Conservation (phyloP, 2,797 vertebrate species). For the Zonotrichia albicollis region DNA sequence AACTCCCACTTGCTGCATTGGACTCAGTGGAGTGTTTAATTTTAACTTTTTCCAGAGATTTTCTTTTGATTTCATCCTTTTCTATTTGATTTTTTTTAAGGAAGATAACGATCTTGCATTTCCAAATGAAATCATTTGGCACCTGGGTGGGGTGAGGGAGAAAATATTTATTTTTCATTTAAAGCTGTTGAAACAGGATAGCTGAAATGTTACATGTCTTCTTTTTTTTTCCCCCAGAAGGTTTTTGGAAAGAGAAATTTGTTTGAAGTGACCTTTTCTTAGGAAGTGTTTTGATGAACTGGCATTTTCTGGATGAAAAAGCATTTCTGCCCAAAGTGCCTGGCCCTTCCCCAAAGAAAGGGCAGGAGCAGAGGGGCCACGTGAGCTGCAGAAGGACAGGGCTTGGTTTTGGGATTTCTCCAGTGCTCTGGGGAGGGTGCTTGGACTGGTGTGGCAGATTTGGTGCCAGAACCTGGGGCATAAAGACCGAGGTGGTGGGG, state of each 20-base stretch:
- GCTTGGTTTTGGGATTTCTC: background rate
- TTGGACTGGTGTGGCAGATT: background rate
- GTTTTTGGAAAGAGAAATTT: slow-evolving; percentile 41
- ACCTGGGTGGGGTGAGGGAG: background rate
- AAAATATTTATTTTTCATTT: slow-evolving; percentile 38
- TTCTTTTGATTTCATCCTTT: slow-evolving; percentile 32
- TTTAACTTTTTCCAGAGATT: slow-evolving; percentile 45
- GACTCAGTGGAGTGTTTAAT: background rate
- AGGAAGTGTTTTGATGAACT: slow-evolving; percentile 35
- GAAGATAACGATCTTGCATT: slow-evolving; percentile 33
- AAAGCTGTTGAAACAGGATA: slow-evolving; percentile 30
- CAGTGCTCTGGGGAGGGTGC: background rate
- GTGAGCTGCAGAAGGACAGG: background rate
- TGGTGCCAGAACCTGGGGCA: rapidly evolving
- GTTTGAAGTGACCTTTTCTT: slow-evolving; percentile 53
- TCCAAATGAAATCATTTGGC: slow-evolving; percentile 56
- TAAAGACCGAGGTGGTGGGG: background rate
- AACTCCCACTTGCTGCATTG: background rate
- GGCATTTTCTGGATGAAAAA: slow-evolving; percentile 27
- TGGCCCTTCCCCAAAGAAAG: background rate
- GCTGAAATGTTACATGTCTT: background rate
- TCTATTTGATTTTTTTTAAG: background rate
- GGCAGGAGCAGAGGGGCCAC: background rate
- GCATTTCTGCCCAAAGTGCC: background rate
- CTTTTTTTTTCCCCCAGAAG: background rate